These are phyloP conservation scores for Chrysotoxum bicinctum DNA, from an alignment of 2,888 invertebrate genomes.

Conservation along the genomic window DNA sequence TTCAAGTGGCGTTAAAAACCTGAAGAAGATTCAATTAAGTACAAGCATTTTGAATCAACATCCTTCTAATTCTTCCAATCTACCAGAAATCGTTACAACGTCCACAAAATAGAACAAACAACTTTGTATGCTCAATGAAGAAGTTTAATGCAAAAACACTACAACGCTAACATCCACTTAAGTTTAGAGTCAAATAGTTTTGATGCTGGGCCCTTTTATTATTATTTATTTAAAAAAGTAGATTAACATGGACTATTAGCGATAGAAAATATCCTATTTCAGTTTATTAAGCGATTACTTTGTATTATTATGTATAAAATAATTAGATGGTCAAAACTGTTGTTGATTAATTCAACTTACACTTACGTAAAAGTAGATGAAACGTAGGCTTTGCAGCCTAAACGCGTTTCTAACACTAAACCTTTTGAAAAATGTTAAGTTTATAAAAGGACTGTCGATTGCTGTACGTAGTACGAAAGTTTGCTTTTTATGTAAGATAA, in stretches of 20 bases:
- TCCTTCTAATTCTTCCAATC: slow-evolving; percentile 73
- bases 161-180: neutral
- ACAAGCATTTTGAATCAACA: slow-evolving; percentile 38
- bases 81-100: slow-evolving; percentile 62
- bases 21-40: slow-evolving; percentile 44
- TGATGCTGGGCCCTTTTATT: neutral
- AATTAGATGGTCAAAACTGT: neutral
- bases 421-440: neutral
- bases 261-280: neutral
- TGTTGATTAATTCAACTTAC: neutral
- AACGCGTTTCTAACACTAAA: neutral
- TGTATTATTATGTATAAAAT: no score
- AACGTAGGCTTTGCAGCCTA: neutral
- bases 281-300: neutral
- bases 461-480: neutral
- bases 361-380: neutral
- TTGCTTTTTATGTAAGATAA: neutral
- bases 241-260: neutral
- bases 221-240: neutral
- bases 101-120: slow-evolving; percentile 62
- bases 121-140: slow-evolving; percentile 36
- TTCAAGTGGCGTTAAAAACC: slow-evolving; percentile 16
- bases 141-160: neutral
- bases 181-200: neutral
- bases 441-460: neutral